Base-by-base conservation (phyloP, 1,140 invertebrate genomes). In the Lithobius niger region DNA sequence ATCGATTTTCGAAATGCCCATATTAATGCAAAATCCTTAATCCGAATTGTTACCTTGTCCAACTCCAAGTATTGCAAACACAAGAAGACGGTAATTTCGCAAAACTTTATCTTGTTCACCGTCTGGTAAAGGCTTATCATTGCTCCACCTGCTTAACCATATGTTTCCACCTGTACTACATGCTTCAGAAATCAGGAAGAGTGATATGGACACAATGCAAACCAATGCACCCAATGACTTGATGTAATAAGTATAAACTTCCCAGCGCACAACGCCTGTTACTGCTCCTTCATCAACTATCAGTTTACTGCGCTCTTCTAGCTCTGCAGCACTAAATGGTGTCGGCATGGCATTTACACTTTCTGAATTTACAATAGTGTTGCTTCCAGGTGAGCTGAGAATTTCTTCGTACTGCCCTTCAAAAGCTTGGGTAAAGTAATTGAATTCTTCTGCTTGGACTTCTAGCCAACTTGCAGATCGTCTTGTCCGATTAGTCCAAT, bases 111-210 rank as follows among this genome's bases (percentile, higher is more conserved):
- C 19, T 4, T 25, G 13, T 3, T 22, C 10, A 6, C 48, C 24
- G 27, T 50, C 19, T 4, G 4, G 4, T 19, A 24, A 4, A 27
- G 48, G 48, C 4, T 16, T 16, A 54, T 54, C 52, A 2, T 2
- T 21, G 24, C 52, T 54, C 52, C 52, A 54, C 13, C 10, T 42
- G 27, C 36, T 54, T 3, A 54, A 16, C 52, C 52, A 54, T 2
- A 54, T 26, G 21, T 54, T 24, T 4, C n/a, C 36, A 22, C 4
- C 31, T 24, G 24, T n/a, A 43, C 6, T 43, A 43, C 26, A 54
- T 25, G 26, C 2, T 13, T 43, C 28, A 31, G 52, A 54, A 3
- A 54, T 6, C 18, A 43, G 13, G 3, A 22, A 24, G n/a, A 42
- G 16, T 10, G 19, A 13, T 4, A 54, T n/a, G 2, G 19, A 3